Conservation (phyloP, 1,140 invertebrate species). For the Nasonia vitripennis region DNA sequence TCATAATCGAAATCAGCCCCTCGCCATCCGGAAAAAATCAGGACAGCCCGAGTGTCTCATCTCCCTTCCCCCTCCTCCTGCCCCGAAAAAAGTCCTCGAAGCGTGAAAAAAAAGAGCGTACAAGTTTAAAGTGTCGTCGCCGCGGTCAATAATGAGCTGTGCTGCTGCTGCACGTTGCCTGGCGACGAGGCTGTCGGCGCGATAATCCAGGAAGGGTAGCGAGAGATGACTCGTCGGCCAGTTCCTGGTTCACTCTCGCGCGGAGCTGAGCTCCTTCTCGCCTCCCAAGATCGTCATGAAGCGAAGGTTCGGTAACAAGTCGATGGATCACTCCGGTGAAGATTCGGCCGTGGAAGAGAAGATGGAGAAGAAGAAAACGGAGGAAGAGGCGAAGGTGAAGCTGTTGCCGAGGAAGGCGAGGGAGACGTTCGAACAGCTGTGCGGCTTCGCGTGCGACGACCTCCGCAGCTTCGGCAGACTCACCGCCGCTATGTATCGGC, state of each 20-base stretch:
- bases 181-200: slow-evolving; percentile 55
- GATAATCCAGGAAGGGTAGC: background rate
- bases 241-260: background rate
- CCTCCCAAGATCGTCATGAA: background rate
- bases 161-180: slow-evolving; percentile 59
- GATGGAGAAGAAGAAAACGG: background rate
- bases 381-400: background rate
- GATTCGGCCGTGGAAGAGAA: background rate
- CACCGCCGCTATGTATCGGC: slow-evolving; percentile 78
- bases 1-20: too few species aligned
- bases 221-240: background rate
- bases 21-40: background rate
- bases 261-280: slow-evolving; percentile 9
- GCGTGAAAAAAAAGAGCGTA: background rate
- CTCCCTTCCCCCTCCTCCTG: background rate
- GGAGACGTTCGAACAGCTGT: slow-evolving; percentile 52
- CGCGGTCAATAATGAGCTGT: slow-evolving; percentile 69
- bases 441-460: slow-evolving; percentile 61
- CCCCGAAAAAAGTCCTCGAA: background rate
- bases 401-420: background rate
- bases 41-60: background rate
- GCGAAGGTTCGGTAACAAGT: background rate
- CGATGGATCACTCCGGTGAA: background rate
- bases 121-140: background rate
- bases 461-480: slow-evolving; percentile 69